Conservation (phyloP, 1,140 invertebrate species). For the Nephila pilipes region DNA sequence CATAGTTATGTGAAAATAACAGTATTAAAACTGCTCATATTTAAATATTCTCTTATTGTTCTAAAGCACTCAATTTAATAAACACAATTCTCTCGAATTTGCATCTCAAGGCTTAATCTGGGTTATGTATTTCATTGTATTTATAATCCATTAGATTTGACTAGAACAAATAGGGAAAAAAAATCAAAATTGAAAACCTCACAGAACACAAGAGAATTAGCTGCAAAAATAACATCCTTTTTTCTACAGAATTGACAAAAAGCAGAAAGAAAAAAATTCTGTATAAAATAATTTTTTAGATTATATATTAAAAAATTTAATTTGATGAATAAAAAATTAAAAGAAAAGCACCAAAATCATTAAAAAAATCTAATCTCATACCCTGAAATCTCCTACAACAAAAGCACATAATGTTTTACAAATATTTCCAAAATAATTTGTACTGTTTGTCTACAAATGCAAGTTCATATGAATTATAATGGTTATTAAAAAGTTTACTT, state of each 20-base stretch:
- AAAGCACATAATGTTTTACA: neutral
- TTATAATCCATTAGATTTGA: neutral
- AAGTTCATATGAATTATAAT: neutral
- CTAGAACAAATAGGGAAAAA: neutral
- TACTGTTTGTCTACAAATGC: neutral
- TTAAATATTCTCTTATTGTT: too few relatives aligned
- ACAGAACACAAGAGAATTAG: constrained; percentile 1
- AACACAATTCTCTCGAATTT: neutral
- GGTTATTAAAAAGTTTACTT: neutral
- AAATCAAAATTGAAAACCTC: neutral
- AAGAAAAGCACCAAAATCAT: constrained; percentile 19
- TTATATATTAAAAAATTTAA: neutral
- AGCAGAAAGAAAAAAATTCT: neutral
- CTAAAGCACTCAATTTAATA: neutral
- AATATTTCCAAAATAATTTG: constrained; percentile 18
- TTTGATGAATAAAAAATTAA: neutral
- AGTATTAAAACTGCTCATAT: too few relatives aligned
- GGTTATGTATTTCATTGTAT: neutral
- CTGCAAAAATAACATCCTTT: neutral
- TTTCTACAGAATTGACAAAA: neutral
- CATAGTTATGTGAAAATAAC: neutral
- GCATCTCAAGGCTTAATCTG: constrained; percentile 16
- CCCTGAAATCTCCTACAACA: neutral
- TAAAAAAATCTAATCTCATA: constrained; percentile 1
- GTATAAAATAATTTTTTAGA: neutral